Base-by-base conservation (phyloP, 2,888 invertebrate species). In the Tridacna crocea region DNA sequence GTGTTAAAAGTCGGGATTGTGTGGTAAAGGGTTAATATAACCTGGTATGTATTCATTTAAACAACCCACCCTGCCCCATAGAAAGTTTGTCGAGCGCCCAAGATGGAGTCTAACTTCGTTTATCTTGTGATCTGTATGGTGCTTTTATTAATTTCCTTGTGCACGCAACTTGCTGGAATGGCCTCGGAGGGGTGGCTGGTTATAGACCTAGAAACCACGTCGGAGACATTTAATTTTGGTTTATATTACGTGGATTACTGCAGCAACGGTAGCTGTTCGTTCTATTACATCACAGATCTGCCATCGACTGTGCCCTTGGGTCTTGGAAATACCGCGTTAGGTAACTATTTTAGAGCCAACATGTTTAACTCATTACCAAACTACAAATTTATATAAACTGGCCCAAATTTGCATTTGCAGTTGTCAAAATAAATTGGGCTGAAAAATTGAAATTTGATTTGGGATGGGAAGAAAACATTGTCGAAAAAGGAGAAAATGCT, bases 121-220 rank as follows among this genome's bases (percentile, higher is more conserved):
- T 46, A 12, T 47, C 47, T 68, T 0, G 22, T 46, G 10, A 47
- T 68, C 17, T 47, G 46, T 19, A 36, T 68, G 68, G n/a, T 68
- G n/a, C 17, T 68, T 15, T 68, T 68, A 22, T 36, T 36, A 36
- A 36, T 36, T 36, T 36, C 36, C 36, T 51, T 70, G 27, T 26
- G 22, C 26, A 22, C 24, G 15, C 70, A 70, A 51, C 27, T 70
- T 24, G 70, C 70, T 19, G 70, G 70, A 24, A 70, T 70, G 22
- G 70, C 26, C 19, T 24, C 70, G 12, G 51, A 70, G 24, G 70
- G 70, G 11, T 70, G 70, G 70, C 19, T 70, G 17, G 70, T 70
- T 15, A n/a, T 51, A 10, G 70, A 51, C 4, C 24, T 26, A 24
- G 22, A 27, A 13, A 12, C 10, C 2, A 51, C 51, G 51, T 70